Percentiles rank a stretch among this genome's conserved stretches.
Conservation (phyloP, 2,797 vertebrate species). For the Aulostomus chinensis region DNA sequence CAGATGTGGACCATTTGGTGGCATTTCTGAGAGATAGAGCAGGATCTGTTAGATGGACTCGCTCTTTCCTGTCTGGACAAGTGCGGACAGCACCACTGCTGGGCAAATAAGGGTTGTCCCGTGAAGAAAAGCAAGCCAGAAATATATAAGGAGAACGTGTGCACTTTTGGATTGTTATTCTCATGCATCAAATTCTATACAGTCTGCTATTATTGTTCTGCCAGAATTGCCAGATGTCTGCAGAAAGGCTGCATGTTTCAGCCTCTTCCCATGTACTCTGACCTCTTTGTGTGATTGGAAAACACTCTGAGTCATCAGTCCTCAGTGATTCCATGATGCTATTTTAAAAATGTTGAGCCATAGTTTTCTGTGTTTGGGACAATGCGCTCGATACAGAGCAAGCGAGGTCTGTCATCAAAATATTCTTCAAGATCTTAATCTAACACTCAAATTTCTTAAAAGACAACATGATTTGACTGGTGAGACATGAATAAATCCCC, state of each 20-base stretch:
- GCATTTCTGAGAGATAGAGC: constrained; percentile 42
- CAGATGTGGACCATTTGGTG: constrained; percentile 39
- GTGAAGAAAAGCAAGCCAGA: neutral
- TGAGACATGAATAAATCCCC: constrained; percentile 24
- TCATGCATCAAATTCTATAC: neutral
- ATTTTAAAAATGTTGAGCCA: constrained; percentile 26
- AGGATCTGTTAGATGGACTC: constrained; percentile 4
- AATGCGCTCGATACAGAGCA: neutral
- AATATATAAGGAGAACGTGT: neutral
- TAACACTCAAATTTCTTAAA: constrained; percentile 1
- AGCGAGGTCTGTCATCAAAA: neutral
- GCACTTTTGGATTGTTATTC: neutral
- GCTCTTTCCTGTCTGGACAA: constrained; percentile 18
- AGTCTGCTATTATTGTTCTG: constrained; percentile 3
- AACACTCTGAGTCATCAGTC: constrained; percentile 36
- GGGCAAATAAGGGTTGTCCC: constrained; percentile 13
- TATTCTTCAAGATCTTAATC: constrained; percentile 4
- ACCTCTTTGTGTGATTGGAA: constrained; percentile 41
- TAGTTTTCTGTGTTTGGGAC: neutral
- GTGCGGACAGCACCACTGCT: constrained; percentile 18
- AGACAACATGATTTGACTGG: constrained; percentile 25
- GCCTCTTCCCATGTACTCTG: constrained; percentile 41
- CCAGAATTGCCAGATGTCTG: constrained; percentile 24
- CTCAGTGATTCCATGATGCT: constrained; percentile 14
- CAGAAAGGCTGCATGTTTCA: constrained; percentile 21